A percentile compares a stretch with the other conserved stretches of the same genome.
Evolutionary conservation across 1,140 invertebrate species (phyloP).

Genomic region (Ridgeia piscesae): DNA sequence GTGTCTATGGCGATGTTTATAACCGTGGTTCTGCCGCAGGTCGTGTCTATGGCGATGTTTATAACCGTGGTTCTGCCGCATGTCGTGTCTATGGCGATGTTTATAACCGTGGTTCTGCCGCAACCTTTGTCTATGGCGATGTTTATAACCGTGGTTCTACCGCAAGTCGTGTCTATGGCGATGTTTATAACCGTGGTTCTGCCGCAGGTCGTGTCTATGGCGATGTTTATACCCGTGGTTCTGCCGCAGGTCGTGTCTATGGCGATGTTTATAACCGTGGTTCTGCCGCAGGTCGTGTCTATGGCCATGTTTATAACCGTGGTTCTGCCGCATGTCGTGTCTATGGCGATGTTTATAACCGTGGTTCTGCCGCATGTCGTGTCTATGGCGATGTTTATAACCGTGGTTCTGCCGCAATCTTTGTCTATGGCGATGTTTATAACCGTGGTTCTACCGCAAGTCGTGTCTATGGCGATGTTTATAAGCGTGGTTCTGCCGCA

Average conservation of each 20-base stretch:
- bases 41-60: constrained; percentile 2
- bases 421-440: constrained; percentile 9
- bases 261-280: background rate
- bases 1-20: constrained; percentile 10
- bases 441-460: background rate
- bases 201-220: constrained; percentile 13
- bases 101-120: background rate
- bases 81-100: constrained; percentile 1
- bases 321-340: constrained; percentile 8
- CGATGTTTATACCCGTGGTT: background rate
- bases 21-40: background rate
- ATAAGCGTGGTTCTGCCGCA: constrained; percentile 10
- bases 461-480: constrained; percentile 2
- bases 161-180: constrained; percentile 13
- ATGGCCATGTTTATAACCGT: constrained; percentile 4
- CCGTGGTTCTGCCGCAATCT: background rate
- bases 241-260: constrained; percentile 10
- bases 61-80: constrained; percentile 14
- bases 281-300: constrained; percentile 8
- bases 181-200: background rate
- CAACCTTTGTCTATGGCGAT: constrained; percentile 11
- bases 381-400: background rate
- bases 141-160: background rate
- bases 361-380: constrained; percentile 13
- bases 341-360: constrained; percentile 6